A percentile compares a stretch with the other conserved stretches of the same genome.
Conservation (phyloP, 2,888 invertebrate genomes). For the Temnothorax unifasciatus region DNA sequence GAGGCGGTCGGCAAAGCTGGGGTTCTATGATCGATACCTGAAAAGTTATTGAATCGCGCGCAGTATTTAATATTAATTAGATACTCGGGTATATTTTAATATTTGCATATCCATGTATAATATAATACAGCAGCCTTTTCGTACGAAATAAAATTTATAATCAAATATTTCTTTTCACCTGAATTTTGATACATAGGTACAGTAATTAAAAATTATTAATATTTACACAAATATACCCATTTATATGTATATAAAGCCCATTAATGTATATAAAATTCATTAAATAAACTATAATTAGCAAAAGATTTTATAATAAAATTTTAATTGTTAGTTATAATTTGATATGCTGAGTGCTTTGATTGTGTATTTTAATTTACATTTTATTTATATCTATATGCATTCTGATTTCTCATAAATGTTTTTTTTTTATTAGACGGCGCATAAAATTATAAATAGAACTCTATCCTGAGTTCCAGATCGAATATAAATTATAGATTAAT, state of each 20-base stretch:
- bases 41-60: not conserved
- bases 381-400: not conserved
- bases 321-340: not conserved
- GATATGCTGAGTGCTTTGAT: not conserved
- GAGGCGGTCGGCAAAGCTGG: slow-evolving; percentile 53
- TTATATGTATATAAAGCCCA: too few relatives aligned
- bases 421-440: not conserved
- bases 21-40: slow-evolving; percentile 26
- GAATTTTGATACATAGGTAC: too few relatives aligned
- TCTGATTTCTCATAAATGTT: not conserved
- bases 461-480: not conserved
- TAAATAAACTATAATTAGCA: not conserved
- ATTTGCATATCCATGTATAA: not conserved
- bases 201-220: too few relatives aligned
- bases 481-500: too few relatives aligned
- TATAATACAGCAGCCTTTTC: not conserved
- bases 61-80: slow-evolving; percentile 10
- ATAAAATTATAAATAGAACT: not conserved
- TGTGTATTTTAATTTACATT: not conserved
- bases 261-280: too few relatives aligned
- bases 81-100: not conserved
- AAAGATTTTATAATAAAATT: not conserved
- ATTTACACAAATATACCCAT: too few relatives aligned
- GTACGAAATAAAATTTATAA: too few relatives aligned
- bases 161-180: too few relatives aligned